Percentiles rank a stretch among this genome's conserved stretches.
phyloP scores from a whole-genome alignment of 2,113 vertebrate genomes.

The Raphicerus campestris region DNA sequence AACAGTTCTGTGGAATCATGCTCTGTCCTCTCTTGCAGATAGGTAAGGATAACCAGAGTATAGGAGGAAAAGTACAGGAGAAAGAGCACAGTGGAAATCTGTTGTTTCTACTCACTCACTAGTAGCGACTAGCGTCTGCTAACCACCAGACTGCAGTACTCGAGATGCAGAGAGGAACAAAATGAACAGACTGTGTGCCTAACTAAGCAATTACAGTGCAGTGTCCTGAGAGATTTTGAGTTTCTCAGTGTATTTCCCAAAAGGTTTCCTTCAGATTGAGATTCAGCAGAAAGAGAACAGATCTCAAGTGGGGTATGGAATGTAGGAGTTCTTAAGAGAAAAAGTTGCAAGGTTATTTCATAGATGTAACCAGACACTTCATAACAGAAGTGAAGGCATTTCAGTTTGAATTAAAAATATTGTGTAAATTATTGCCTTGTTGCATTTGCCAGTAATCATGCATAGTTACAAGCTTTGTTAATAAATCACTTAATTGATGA shows the following conservation, averaged over 20 bases:
- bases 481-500: not conserved
- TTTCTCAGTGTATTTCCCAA: not conserved
- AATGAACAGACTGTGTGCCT: not conserved
- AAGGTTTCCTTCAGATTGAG: not conserved
- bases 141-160: not conserved
- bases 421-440: not conserved
- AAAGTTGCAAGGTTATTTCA: not conserved
- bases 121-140: not conserved
- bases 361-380: not conserved
- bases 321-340: not conserved
- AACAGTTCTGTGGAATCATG: not conserved
- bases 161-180: not conserved
- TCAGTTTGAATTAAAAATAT: not conserved
- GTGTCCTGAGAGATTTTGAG: not conserved
- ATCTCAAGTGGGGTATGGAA: not conserved
- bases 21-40: not conserved
- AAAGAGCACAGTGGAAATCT: not conserved
- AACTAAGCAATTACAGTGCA: not conserved
- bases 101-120: not conserved
- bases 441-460: not conserved
- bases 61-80: not conserved
- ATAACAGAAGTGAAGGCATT: not conserved
- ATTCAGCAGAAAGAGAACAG: not conserved
- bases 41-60: not conserved
- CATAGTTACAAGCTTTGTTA: not conserved